These are phyloP conservation scores for Cheilosia scutellata DNA, from an alignment of 2,888 invertebrate species.

Conservation along the genomic window DNA sequence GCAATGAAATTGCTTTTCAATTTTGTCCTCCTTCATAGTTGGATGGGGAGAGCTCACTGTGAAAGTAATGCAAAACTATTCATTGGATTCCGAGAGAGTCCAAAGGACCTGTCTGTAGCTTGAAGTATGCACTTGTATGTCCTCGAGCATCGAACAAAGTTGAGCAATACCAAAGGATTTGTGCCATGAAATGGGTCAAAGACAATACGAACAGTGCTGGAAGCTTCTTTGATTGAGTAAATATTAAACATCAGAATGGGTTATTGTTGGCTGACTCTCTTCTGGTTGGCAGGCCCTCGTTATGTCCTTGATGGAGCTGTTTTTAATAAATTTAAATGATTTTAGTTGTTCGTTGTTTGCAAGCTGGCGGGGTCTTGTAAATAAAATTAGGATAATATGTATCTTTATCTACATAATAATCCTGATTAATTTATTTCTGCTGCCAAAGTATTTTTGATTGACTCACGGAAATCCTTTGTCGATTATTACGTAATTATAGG, in stretches of 20 bases:
- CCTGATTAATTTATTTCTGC: conserved; percentile 1
- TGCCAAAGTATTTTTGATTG: not conserved
- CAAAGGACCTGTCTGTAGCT: conserved; percentile 42
- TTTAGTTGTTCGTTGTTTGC: not conserved
- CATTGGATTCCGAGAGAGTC: conserved; percentile 57
- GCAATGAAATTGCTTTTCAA: conserved; percentile 31
- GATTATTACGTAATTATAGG: not conserved
- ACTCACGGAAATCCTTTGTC: not conserved
- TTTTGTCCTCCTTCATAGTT: not conserved
- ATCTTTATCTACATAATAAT: not conserved
- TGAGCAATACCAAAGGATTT: conserved; percentile 45
- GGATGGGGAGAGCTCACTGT: not conserved
- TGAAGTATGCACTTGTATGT: conserved; percentile 50
- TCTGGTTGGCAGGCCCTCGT: not conserved
- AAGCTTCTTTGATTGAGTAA: conserved; percentile 49
- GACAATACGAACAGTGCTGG: conserved; percentile 42
- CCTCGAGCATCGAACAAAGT: conserved; percentile 28
- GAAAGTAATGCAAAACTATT: conserved; percentile 68
- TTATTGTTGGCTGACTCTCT: conserved; percentile 12
- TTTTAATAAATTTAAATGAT: conserved; percentile 15
- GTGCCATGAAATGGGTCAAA: conserved; percentile 20
- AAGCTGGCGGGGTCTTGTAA: not conserved
- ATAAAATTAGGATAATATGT: not conserved
- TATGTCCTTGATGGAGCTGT: not conserved
- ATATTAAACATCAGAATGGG: conserved; percentile 39